Conservation (phyloP, 2,888 invertebrate species). For the Homarus gammarus region DNA sequence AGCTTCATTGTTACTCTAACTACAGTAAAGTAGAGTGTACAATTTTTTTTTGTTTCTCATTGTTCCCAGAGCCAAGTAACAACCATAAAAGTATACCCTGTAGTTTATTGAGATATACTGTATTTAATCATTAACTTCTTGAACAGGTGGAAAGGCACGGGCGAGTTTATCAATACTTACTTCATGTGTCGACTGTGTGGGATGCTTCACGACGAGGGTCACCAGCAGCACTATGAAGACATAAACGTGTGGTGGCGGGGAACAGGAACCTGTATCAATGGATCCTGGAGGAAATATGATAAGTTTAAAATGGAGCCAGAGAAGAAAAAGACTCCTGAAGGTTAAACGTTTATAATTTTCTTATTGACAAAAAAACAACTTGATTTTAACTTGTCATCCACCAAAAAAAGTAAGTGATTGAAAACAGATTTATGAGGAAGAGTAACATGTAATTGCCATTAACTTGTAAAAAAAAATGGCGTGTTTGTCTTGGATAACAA, state of each 20-base stretch:
- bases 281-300: slow-evolving; percentile 82
- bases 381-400: neutral
- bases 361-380: neutral
- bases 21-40: no score
- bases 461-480: no score
- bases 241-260: slow-evolving; percentile 97
- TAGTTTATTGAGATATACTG: no score
- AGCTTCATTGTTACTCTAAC: no score
- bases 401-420: neutral
- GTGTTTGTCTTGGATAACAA: no score
- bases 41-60: no score
- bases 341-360: neutral
- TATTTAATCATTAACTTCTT: no score
- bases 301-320: slow-evolving; percentile 58
- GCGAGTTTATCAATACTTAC: slow-evolving; percentile 96
- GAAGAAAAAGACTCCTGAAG: slow-evolving; percentile 24
- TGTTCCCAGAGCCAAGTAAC: no score
- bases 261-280: slow-evolving; percentile 85
- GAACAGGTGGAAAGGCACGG: slow-evolving; percentile 91
- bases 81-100: no score
- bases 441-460: no score
- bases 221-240: slow-evolving; percentile 85
- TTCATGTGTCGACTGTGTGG: slow-evolving; percentile 95
- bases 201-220: slow-evolving; percentile 85
- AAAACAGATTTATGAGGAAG: neutral